A percentile compares a stretch with the other conserved stretches of the same genome.
Evolutionary conservation across 2,888 invertebrate genomes (phyloP).

Genomic region (Hemistola chrysoprasaria): DNA sequence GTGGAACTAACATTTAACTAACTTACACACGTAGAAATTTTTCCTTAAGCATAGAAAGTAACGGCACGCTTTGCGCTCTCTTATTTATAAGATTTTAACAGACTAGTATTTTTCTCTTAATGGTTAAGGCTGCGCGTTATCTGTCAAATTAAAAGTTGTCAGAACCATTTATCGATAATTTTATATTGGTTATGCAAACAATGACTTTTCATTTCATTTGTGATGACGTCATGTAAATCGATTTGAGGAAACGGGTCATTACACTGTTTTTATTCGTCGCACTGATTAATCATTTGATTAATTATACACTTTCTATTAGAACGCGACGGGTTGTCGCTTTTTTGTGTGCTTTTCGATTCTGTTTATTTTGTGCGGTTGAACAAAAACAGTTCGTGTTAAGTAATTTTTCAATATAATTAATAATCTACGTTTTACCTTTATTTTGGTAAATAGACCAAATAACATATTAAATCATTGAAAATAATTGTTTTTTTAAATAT

Average conservation of each 20-base stretch:
- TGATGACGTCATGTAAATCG: slow-evolving; percentile 78
- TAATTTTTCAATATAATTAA: not conserved
- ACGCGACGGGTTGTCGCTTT: slow-evolving; percentile 53
- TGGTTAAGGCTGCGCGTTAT: too few relatives aligned
- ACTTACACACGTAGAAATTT: too few relatives aligned
- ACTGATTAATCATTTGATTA: slow-evolving; percentile 82
- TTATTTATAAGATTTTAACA: too few relatives aligned
- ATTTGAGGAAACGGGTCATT: slow-evolving; percentile 79
- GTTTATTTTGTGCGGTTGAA: slow-evolving; percentile 31
- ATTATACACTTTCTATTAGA: slow-evolving; percentile 75
- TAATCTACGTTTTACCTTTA: too few relatives aligned
- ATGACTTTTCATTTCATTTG: slow-evolving; percentile 72
- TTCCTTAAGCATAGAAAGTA: too few relatives aligned
- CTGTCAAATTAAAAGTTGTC: too few relatives aligned
- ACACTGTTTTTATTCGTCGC: slow-evolving; percentile 80
- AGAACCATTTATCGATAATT: slow-evolving; percentile 44
- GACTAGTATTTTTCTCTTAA: too few relatives aligned
- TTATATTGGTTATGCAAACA: slow-evolving; percentile 45
- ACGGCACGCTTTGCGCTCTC: too few relatives aligned
- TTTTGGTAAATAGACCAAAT: too few relatives aligned
- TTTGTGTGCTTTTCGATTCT: slow-evolving; percentile 50
- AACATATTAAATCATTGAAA: too few relatives aligned
- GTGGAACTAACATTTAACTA: too few relatives aligned
- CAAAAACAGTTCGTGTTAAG: slow-evolving; percentile 11
- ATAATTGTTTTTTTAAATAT: too few relatives aligned